Evolutionary conservation across 2,113 vertebrate species (phyloP).

Genomic region (Megaptera novaeangliae): DNA sequence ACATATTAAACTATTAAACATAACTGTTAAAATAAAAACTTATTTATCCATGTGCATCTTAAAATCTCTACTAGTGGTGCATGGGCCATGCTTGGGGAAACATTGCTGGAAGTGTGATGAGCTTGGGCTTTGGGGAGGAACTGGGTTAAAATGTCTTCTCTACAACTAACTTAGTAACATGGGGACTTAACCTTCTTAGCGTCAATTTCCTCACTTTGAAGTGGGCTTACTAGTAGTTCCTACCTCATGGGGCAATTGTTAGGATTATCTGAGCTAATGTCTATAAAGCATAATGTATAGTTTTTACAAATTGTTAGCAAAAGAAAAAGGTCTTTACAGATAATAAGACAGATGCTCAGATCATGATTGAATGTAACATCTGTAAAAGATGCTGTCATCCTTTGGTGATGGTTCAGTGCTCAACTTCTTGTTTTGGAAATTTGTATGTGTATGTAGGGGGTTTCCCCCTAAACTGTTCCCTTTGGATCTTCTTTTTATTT

Average conservation of each 20-base stretch:
- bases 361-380: not conserved
- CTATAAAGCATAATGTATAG: not conserved
- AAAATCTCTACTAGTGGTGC: not conserved
- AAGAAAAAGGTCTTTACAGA: conserved; percentile 1
- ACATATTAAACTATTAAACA: not conserved
- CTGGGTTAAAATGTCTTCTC: not conserved
- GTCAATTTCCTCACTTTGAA: not conserved
- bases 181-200: not conserved
- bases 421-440: conserved; percentile 4
- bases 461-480: not conserved
- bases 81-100: not conserved
- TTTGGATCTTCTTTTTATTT: conserved; percentile 6
- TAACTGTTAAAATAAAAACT: not conserved
- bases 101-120: not conserved
- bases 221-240: not conserved
- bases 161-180: not conserved
- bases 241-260: not conserved
- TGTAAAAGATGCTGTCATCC: not conserved
- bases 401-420: not conserved
- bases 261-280: not conserved
- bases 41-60: not conserved
- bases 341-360: not conserved
- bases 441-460: not conserved
- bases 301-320: not conserved
- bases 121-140: not conserved